Base-by-base conservation (phyloP, 1,140 invertebrate genomes). In the Atta cephalotes region DNA sequence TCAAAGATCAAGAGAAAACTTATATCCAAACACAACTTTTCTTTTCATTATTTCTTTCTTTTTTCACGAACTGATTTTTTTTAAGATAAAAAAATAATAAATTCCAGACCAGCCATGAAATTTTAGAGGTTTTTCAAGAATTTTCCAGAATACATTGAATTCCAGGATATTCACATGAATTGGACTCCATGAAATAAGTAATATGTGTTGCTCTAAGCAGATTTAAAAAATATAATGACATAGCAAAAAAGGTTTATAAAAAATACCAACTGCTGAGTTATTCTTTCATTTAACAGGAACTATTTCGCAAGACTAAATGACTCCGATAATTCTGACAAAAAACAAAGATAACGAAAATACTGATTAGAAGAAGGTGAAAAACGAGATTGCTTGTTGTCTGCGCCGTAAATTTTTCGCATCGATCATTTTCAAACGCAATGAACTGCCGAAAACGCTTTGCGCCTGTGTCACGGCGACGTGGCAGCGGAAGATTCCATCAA, bases 401-500 rank as follows among this genome's bases (percentile, higher is more conserved):
- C n/a, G 80, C 14, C 25, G 56, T n/a, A 74, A 84, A 84, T 84
- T 74, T 74, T 21, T 71, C 70, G 18, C 70, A 84, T 84, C 70
- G 80, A 84, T 84, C 80, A 84, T 62, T 51, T 70, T 49, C 28
- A 56, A 25, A 62, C 53, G 39, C 21, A 35, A 7, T 10, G 18
- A 76, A 16, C 45, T 65, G 80, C n/a, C 70, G 80, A 82, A 72
- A 72, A 49, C 53, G 66, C 16, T 74, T 82, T 39, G 39, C 80
- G 68, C 68, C 18, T 74, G 79, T 71, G 71, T 72, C 79, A 63
- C 25, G 49, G n/a, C 70, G 21, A 63, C 65, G 31, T 31, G 71
- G 18, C 18, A 39, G 18, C 14, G 65, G 60, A 90, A 88, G 86
- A 90, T 90, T 88, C 71, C 81, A 76, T 90, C 85, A 84, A 74